Evolutionary conservation across 2,797 vertebrate genomes (phyloP), one percentile per base, ranked within the genome.

Genomic region (Mus spretus): DNA sequence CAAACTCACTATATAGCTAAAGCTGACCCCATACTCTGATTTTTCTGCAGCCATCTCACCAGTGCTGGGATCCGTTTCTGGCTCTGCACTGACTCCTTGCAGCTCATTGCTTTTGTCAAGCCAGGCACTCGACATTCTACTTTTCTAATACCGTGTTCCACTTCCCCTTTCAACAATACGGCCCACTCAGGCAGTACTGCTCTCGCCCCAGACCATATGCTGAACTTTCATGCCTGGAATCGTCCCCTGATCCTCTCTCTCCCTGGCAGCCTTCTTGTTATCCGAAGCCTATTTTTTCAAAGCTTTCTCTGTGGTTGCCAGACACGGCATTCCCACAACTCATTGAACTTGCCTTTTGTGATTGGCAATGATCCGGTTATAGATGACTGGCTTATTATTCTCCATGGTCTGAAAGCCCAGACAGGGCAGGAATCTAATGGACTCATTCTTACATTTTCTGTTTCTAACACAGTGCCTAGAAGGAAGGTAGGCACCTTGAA

Each of bases 191-290:
- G 10, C 59, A 10, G 4, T 19, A 34, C 26, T 70, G 6, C 31
- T 50, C 9, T 75, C 47, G 44, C 74, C 75, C 79, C 28, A 86
- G 44, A 91, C 40, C 74, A 19, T 44, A 19, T 31, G 31, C 24
- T 80, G 88, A 87, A 65, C 67, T 61, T 96, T 87, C 34, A 82
- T 57, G 31, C 34, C 92, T 94, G 31, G 59, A 92, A 50, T 85
- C 92, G 81, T 91, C 34, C 31, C 50, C 79, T 6, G 1, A 24
- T 78, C n/a, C 47, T 50, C 50, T 74, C 77, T 84, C 70, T 79
- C 15, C 15, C 72, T 70, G 79, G 47, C 67, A 70, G 50, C 40
- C 89, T 53, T 0, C 31, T 44, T 85, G 79, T 80, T 85, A n/a
- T n/a, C 63, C 17, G 63, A 59, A 83, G 67, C 37, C 79, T 78